These are phyloP conservation scores for Nesoenas mayeri DNA, from an alignment of 2,113 vertebrate genomes.

Conservation along the genomic window DNA sequence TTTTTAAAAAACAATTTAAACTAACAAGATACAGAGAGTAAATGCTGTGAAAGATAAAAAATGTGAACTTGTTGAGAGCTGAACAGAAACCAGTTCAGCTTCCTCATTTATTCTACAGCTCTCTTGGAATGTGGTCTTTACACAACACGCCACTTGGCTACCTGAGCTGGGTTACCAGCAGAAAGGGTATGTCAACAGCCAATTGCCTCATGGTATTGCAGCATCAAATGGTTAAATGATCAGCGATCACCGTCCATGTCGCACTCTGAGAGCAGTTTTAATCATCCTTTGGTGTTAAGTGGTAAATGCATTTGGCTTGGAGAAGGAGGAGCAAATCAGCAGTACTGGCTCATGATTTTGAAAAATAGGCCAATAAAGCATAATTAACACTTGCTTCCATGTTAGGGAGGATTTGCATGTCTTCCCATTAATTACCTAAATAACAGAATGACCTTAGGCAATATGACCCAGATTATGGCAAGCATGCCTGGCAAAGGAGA, in stretches of 20 bases:
- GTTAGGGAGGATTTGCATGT: neutral
- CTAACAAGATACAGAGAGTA: neutral
- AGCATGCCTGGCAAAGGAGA: neutral
- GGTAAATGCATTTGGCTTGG: neutral
- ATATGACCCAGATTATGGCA: neutral
- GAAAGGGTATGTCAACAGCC: neutral
- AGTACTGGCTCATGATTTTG: neutral
- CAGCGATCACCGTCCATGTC: neutral
- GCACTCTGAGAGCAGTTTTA: neutral
- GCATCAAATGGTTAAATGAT: neutral
- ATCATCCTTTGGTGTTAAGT: neutral
- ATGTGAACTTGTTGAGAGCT: neutral
- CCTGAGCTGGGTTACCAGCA: neutral
- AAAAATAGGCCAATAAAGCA: neutral
- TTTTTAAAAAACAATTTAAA: neutral
- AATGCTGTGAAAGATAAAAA: neutral
- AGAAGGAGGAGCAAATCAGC: neutral
- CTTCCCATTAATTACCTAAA: neutral
- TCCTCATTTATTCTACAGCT: neutral
- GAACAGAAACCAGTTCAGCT: neutral
- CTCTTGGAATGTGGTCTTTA: neutral
- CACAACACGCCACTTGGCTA: neutral
- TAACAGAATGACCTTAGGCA: neutral
- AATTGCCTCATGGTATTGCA: neutral
- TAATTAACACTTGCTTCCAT: neutral